These are phyloP conservation scores for Eudyptes chrysolophus DNA, from an alignment of 2,113 vertebrate species.

Conservation along the genomic window DNA sequence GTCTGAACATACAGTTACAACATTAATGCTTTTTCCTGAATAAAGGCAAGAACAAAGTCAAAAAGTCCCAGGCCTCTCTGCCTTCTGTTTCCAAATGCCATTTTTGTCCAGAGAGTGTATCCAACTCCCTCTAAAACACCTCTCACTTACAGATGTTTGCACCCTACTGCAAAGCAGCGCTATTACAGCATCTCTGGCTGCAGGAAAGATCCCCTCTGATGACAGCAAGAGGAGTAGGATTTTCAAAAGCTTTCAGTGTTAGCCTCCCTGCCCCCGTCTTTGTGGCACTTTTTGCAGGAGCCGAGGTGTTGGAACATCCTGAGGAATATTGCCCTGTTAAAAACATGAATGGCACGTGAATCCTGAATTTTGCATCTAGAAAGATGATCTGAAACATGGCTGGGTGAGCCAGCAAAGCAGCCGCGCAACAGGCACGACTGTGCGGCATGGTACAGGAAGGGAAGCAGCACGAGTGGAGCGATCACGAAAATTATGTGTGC, in stretches of 20 bases:
- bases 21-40: neutral
- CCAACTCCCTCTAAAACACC: neutral
- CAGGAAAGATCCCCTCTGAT: neutral
- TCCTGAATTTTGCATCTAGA: neutral
- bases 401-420: neutral
- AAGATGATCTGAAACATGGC: too few species aligned
- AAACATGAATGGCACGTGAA: neutral
- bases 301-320: neutral
- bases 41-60: neutral
- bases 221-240: neutral
- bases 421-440: accelerated
- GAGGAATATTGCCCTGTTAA: neutral
- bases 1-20: neutral
- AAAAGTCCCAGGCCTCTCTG: neutral
- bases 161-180: neutral
- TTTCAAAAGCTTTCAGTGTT: neutral
- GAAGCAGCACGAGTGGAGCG: neutral
- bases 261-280: neutral
- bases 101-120: neutral
- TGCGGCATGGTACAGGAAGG: neutral
- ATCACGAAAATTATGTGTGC: neutral
- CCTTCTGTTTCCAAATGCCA: neutral
- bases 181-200: neutral
- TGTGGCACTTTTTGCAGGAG: neutral
- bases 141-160: neutral